Percentiles rank a stretch among this genome's conserved stretches.
Conservation (phyloP, 2,797 vertebrate genomes). For the Alectoris magna region DNA sequence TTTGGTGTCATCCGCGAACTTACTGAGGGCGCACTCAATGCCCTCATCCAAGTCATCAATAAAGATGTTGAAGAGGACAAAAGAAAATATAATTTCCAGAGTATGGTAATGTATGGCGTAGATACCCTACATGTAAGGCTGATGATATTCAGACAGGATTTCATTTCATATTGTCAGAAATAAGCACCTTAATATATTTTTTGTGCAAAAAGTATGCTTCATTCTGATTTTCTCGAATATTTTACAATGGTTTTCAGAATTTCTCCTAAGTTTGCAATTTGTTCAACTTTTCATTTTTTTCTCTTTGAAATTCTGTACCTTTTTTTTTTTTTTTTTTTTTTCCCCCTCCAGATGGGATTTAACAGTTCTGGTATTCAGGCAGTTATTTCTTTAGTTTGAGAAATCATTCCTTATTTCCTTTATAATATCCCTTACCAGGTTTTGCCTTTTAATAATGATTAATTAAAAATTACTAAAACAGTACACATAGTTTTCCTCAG, state of each 20-base stretch:
- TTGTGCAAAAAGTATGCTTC: not conserved
- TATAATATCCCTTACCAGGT: not conserved
- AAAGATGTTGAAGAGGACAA: not conserved
- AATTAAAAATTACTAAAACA: not conserved
- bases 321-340: not conserved
- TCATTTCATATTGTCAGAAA: not conserved
- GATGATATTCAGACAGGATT: not conserved
- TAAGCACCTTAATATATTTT: not conserved
- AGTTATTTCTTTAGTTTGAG: not conserved
- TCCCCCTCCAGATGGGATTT: not conserved
- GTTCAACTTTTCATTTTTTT: not conserved
- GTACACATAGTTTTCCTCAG: not conserved
- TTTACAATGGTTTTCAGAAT: not conserved
- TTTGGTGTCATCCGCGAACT: too few relatives aligned
- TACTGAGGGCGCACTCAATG: too few relatives aligned
- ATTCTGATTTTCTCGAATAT: not conserved
- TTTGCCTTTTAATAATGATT: not conserved
- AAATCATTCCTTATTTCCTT: not conserved
- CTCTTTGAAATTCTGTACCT: not conserved
- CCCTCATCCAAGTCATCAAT: too few relatives aligned
- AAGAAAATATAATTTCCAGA: not conserved
- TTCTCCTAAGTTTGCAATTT: not conserved
- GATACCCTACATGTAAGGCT: not conserved
- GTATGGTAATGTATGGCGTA: not conserved
- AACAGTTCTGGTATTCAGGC: not conserved